Conservation (phyloP, 1,140 invertebrate genomes). For the Periplaneta americana region DNA sequence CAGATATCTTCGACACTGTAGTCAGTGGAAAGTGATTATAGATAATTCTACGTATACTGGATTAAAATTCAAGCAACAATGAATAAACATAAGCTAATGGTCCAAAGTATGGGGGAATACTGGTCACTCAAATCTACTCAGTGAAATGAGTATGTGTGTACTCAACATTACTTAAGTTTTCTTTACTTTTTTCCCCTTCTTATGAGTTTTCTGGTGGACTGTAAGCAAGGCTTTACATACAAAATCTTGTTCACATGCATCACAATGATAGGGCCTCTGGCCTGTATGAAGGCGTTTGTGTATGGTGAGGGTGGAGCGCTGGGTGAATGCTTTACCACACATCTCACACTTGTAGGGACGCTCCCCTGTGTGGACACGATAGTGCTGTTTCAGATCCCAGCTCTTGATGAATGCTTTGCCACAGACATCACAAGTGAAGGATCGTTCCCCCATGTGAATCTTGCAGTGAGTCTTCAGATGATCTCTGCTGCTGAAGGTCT, state of each 20-base stretch:
- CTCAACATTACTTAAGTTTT: no score
- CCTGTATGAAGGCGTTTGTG: constrained; percentile 60
- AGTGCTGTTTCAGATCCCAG: constrained; percentile 23
- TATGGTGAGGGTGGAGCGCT: constrained; percentile 21
- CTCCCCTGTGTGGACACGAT: constrained; percentile 53
- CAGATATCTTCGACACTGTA: no score
- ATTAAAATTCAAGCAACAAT: no score
- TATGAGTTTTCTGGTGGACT: constrained; percentile 25
- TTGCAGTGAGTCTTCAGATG: constrained; percentile 58
- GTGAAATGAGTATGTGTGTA: no score
- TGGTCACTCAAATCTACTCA: no score
- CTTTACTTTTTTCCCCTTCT: no score
- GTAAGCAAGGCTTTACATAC: constrained; percentile 24
- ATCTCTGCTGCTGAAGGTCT: constrained; percentile 57
- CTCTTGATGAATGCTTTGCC: constrained; percentile 42
- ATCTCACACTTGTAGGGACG: constrained; percentile 59
- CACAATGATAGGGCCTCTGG: constrained; percentile 67
- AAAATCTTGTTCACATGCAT: constrained; percentile 58
- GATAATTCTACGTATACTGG: no score
- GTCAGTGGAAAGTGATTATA: no score
- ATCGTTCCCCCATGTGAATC: constrained; percentile 69
- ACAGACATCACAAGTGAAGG: constrained; percentile 55
- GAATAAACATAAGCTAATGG: no score
- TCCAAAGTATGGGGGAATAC: no score
- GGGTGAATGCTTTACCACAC: constrained; percentile 62